phyloP scores from a whole-genome alignment of 2,113 vertebrate species.

The Apteryx owenii region DNA sequence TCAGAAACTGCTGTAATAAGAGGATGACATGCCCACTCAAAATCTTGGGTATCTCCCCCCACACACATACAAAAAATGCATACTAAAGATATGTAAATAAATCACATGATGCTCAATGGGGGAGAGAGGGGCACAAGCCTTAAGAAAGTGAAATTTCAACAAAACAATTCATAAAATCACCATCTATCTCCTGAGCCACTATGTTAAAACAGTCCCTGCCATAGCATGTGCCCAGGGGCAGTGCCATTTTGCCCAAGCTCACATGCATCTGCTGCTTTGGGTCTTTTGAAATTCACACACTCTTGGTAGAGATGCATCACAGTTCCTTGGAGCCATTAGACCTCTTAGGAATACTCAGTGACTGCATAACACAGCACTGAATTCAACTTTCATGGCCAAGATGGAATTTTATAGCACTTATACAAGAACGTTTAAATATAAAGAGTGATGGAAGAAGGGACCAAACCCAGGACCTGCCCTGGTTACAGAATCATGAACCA shows the following conservation, averaged over 20 bases:
- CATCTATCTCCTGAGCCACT: background rate
- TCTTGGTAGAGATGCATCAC: background rate
- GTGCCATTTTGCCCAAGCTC: background rate
- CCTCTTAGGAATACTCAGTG: background rate
- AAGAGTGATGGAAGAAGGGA: background rate
- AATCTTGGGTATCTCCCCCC: background rate
- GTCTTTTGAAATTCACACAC: background rate
- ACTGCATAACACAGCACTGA: background rate
- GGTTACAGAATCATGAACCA: background rate
- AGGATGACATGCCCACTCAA: background rate
- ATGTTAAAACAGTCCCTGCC: background rate
- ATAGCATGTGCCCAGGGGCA: background rate
- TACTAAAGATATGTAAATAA: background rate
- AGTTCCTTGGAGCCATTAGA: background rate
- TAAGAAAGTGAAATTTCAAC: background rate
- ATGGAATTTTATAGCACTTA: background rate
- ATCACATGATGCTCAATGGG: background rate
- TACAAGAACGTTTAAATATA: background rate
- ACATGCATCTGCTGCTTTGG: background rate
- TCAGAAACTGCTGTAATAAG: background rate
- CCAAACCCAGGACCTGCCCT: background rate
- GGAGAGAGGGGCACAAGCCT: accelerated
- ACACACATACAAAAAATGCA: background rate
- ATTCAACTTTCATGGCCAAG: background rate
- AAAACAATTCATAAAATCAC: background rate